phyloP scores from a whole-genome alignment of 2,888 invertebrate species.

The Iphiclides podalirius region DNA sequence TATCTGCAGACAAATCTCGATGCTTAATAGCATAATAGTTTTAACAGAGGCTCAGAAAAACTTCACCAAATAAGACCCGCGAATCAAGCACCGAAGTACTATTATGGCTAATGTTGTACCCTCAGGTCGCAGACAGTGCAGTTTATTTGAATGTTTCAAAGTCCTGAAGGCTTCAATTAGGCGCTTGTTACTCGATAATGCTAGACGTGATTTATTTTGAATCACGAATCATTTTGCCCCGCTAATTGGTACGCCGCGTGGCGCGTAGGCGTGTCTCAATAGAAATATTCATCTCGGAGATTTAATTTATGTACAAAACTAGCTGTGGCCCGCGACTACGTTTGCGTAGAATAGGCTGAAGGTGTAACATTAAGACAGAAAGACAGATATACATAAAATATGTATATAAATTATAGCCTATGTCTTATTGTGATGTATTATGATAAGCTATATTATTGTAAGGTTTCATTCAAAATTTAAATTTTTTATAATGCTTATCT shows the following conservation, averaged over 20 bases:
- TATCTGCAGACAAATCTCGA: slow-evolving; percentile 61
- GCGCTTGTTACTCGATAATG: slow-evolving; percentile 19
- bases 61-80: slow-evolving; percentile 47
- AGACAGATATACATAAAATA: no score
- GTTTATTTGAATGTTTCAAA: slow-evolving; percentile 16
- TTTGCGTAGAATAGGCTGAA: no score
- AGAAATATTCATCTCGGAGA: slow-evolving; percentile 13
- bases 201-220: slow-evolving; percentile 23
- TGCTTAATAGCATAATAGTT: slow-evolving; percentile 48
- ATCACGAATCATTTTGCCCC: slow-evolving; percentile 11
- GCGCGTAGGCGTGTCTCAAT: slow-evolving; percentile 16
- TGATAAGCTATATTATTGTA: no score
- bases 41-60: slow-evolving; percentile 42
- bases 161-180: slow-evolving; percentile 22
- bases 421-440: no score
- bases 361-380: no score
- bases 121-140: slow-evolving; percentile 14
- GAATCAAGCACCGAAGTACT: slow-evolving; percentile 34
- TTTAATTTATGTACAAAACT: slow-evolving; percentile 2
- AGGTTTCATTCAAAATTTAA: no score
- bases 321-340: no score
- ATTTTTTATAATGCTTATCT: no score
- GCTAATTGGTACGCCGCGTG: slow-evolving; percentile 14
- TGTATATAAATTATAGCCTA: no score
- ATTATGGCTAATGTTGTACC: slow-evolving; percentile 22